Percentiles rank a stretch among this genome's conserved stretches.
These are phyloP conservation scores for Andricus curvator DNA, from an alignment of 2,888 invertebrate species.

Conservation along the genomic window DNA sequence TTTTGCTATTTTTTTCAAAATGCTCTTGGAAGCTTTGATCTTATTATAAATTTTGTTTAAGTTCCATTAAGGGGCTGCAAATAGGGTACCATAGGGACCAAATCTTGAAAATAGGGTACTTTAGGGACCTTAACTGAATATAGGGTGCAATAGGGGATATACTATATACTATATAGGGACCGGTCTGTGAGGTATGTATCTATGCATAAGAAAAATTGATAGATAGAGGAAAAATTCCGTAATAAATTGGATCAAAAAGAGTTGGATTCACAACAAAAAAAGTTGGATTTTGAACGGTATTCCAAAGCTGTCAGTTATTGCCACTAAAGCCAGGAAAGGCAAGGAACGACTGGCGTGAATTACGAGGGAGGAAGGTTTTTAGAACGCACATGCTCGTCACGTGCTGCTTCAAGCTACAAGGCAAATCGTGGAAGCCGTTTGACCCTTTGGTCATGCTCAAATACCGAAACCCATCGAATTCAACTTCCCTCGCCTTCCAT, in stretches of 20 bases:
- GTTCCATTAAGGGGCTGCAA: too few relatives aligned
- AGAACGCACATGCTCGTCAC: slow-evolving; percentile 44
- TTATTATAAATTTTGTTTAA: too few relatives aligned
- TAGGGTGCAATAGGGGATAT: too few relatives aligned
- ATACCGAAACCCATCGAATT: slow-evolving; percentile 41
- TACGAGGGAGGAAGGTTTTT: slow-evolving; percentile 42
- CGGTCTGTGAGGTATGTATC: too few relatives aligned
- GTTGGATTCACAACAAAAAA: slow-evolving; percentile 4
- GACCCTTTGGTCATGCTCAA: slow-evolving; percentile 51
- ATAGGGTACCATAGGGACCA: too few relatives aligned
- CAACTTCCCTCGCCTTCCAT: slow-evolving; percentile 1
- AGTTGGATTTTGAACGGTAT: slow-evolving; percentile 10
- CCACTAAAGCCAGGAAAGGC: slow-evolving; percentile 31
- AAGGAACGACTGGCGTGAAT: slow-evolving; percentile 28
- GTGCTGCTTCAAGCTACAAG: slow-evolving; percentile 42
- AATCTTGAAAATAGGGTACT: too few relatives aligned
- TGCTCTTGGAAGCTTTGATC: too few relatives aligned
- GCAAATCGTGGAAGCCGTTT: slow-evolving; percentile 47
- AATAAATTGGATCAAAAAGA: slow-evolving; percentile 6
- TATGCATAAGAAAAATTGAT: not conserved
- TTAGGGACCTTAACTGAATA: too few relatives aligned
- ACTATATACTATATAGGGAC: too few relatives aligned
- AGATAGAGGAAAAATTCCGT: not conserved
- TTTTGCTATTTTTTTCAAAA: too few relatives aligned
- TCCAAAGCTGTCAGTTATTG: slow-evolving; percentile 35